Evolutionary conservation across 2,113 vertebrate species (phyloP), one percentile per base, ranked within the genome.

Genomic region (Poeciliopsis retropinna): DNA sequence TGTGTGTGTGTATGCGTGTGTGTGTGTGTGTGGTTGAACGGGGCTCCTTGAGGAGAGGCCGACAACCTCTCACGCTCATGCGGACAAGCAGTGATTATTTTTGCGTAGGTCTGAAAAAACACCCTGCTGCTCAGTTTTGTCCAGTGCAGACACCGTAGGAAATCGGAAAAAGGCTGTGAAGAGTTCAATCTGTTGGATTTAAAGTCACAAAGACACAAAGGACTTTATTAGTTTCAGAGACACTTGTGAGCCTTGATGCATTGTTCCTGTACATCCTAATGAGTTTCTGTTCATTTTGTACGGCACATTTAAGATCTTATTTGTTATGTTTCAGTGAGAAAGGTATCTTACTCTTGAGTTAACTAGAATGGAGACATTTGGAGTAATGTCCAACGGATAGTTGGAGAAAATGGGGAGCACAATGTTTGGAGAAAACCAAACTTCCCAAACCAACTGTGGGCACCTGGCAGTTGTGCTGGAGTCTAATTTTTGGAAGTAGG

Each of bases 51-150:
- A 88, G 85, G 47, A 81, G 84, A 85, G 37, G 69, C 75, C 69
- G 78, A 73, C 87, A 79, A 85, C 81, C 70, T 90, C 87, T 89
- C 86, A 90, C 82, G 82, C 89, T 87, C 82, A 82, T 72, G 83
- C 87, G 87, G 78, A 89, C 83, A 88, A 85, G 82, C 82, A 81
- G 64, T 76, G 70, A 83, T 89, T 87, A 70, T 91, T 86, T 88
- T 69, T 70, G 75, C 37, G 22, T 65, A 60, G 37, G 62, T 12
- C 64, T 73, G 22, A 85, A 89, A 85, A 89, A 82, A 87, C 70
- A 65, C 67, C 4, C 37, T 22, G 22, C 61, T 0, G 65, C 70
- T 64, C 72, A 76, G 71, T 86, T 90, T 86, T 84, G 30, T 3
- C 85, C 76, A 41, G 44, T 51, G 73, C 63, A 76, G 86, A 76